phyloP scores from a whole-genome alignment of 37 sponge, comb jelly and placozoan species.

The Ianthella basta region DNA sequence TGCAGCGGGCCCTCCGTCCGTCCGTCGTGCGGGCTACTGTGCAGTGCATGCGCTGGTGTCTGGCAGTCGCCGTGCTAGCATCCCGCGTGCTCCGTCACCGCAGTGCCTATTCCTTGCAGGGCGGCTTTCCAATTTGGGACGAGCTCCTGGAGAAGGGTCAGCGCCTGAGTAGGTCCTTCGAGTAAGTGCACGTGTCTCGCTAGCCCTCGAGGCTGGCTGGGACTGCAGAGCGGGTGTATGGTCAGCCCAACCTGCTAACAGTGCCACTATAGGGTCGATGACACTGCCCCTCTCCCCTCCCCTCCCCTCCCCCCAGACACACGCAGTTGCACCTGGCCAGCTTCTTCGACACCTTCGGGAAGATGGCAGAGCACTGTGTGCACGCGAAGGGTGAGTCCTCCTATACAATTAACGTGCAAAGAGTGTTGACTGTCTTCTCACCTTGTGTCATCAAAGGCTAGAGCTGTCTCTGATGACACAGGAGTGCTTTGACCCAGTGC shows the following conservation, averaged over 20 bases:
- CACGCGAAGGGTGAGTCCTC: conserved; percentile 55
- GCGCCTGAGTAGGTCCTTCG: conserved; percentile 61
- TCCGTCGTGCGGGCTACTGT: too few relatives aligned
- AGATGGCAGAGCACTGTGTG: conserved; percentile 60
- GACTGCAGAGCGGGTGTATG: too few relatives aligned
- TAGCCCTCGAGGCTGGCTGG: neutral
- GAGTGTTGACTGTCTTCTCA: too few relatives aligned
- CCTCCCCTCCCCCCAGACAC: conserved; percentile 30
- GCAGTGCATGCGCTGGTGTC: too few relatives aligned
- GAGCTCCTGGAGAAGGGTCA: conserved; percentile 67
- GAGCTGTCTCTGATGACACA: neutral
- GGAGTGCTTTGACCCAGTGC: neutral
- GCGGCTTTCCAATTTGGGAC: conserved; percentile 74
- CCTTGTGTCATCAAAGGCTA: neutral
- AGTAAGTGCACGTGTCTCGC: conserved; percentile 53
- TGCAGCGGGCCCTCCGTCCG: too few relatives aligned
- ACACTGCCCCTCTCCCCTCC: neutral
- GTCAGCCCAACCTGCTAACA: too few relatives aligned
- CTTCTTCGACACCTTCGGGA: conserved; percentile 67
- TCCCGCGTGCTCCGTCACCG: neutral
- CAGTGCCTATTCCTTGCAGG: conserved; percentile 37
- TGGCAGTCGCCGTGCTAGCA: neutral
- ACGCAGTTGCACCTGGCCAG: conserved; percentile 9
- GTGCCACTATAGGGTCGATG: neutral
- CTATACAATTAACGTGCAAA: too few relatives aligned